These are phyloP conservation scores for Nothobranchius furzeri DNA, from an alignment of 2,113 vertebrate genomes.

Conservation along the genomic window DNA sequence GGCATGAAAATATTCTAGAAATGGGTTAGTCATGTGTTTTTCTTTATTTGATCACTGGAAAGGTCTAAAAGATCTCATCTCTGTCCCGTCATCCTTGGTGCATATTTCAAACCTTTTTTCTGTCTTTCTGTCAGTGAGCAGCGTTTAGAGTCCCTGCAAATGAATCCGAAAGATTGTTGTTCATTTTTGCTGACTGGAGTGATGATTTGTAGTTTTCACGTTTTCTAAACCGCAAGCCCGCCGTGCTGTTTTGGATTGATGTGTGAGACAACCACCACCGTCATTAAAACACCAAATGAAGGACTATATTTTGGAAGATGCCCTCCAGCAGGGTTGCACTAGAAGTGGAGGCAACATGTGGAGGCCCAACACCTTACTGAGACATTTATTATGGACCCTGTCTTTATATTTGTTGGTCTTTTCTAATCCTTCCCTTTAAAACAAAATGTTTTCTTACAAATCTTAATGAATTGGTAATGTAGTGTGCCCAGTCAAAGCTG, in stretches of 20 bases:
- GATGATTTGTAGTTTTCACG: neutral
- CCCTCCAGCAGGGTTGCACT: slow-evolving; percentile 11
- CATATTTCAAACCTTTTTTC: neutral
- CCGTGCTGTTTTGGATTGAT: neutral
- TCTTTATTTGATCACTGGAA: slow-evolving; percentile 12
- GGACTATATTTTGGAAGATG: slow-evolving; percentile 5
- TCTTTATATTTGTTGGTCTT: slow-evolving; percentile 1
- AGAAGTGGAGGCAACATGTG: slow-evolving; percentile 1
- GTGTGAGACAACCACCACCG: neutral
- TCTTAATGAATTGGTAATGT: neutral
- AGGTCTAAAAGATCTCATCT: slow-evolving; percentile 1
- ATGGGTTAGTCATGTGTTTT: slow-evolving; percentile 13
- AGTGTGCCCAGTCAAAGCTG: neutral
- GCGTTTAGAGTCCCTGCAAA: neutral
- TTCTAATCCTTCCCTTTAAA: neutral
- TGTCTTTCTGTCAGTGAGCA: neutral
- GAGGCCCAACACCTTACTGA: neutral
- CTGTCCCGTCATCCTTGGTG: neutral
- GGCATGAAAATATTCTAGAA: slow-evolving; percentile 11
- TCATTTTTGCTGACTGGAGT: neutral
- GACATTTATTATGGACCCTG: neutral
- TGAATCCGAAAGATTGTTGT: too few species aligned
- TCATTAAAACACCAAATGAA: neutral
- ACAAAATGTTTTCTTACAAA: neutral
- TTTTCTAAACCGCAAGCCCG: neutral